phyloP scores from a whole-genome alignment of 1,140 invertebrate genomes.

The Philopotamus ludificatus region DNA sequence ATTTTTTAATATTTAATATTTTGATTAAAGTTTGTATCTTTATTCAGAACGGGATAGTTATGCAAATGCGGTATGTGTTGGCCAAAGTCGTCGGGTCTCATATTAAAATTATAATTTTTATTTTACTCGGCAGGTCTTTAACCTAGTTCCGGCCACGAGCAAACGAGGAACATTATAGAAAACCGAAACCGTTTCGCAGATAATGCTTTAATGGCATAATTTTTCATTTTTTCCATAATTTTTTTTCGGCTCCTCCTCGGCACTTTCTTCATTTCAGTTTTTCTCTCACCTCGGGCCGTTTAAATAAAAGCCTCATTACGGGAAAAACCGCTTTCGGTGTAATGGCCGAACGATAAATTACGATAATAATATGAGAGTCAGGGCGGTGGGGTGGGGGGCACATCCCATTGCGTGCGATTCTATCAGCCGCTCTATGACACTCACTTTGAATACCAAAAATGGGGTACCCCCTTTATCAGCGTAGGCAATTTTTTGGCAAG shows the following conservation, averaged over 20 bases:
- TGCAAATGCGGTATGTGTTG: too few relatives aligned
- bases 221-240: slow-evolving; percentile 8
- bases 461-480: not conserved
- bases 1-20: too few relatives aligned
- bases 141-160: too few relatives aligned
- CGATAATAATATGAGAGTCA: not conserved
- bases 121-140: too few relatives aligned
- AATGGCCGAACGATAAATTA: slow-evolving; percentile 11
- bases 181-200: too few relatives aligned
- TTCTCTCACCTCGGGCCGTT: slow-evolving; percentile 11
- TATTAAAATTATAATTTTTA: too few relatives aligned
- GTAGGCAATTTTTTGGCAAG: not conserved
- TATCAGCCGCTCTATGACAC: not conserved
- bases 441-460: not conserved
- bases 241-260: not conserved
- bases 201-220: slow-evolving; percentile 16
- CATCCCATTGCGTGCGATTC: not conserved
- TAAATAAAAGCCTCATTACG: not conserved
- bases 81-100: too few relatives aligned
- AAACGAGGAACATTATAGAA: too few relatives aligned
- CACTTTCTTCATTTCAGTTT: not conserved
- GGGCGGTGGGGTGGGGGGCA: too few relatives aligned
- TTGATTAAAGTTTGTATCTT: too few relatives aligned
- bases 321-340: slow-evolving; percentile 9
- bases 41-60: too few relatives aligned